phyloP scores from a whole-genome alignment of 2,113 vertebrate species.

The Ivindomyrus marchei region DNA sequence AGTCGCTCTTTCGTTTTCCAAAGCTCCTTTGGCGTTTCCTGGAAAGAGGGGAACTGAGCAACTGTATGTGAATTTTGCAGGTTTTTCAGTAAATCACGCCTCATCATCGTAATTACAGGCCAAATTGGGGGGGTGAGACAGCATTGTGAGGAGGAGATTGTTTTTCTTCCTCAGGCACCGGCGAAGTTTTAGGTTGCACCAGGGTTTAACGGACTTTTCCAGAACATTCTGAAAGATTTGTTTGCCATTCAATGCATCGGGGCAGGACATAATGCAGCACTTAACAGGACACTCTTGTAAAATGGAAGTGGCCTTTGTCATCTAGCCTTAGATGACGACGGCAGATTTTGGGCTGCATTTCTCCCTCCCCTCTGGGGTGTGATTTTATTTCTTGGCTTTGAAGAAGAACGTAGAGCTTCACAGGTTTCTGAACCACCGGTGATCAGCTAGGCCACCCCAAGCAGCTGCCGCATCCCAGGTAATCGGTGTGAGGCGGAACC shows the following conservation, averaged over 20 bases:
- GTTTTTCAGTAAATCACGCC: background rate
- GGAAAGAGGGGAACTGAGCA: background rate
- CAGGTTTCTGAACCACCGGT: background rate
- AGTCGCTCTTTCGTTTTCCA: background rate
- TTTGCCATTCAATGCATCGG: background rate
- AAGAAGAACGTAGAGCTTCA: background rate
- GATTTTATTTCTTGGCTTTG: background rate
- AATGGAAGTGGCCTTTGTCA: background rate
- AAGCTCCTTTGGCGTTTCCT: background rate
- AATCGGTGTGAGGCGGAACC: background rate
- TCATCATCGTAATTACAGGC: constrained; percentile 1
- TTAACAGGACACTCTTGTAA: background rate
- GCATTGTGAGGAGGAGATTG: background rate
- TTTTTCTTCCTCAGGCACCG: background rate
- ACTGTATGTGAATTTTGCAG: background rate
- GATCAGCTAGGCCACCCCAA: background rate
- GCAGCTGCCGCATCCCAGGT: background rate
- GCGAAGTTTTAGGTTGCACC: background rate
- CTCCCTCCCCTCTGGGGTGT: background rate
- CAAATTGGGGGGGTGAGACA: background rate
- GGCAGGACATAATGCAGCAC: background rate
- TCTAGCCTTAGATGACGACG: background rate
- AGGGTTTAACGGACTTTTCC: background rate
- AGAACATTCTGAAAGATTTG: background rate
- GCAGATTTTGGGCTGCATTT: background rate